Evolutionary conservation across 2,113 vertebrate genomes (phyloP), one percentile per base, ranked within the genome.

Genomic region (Tautogolabrus adspersus): DNA sequence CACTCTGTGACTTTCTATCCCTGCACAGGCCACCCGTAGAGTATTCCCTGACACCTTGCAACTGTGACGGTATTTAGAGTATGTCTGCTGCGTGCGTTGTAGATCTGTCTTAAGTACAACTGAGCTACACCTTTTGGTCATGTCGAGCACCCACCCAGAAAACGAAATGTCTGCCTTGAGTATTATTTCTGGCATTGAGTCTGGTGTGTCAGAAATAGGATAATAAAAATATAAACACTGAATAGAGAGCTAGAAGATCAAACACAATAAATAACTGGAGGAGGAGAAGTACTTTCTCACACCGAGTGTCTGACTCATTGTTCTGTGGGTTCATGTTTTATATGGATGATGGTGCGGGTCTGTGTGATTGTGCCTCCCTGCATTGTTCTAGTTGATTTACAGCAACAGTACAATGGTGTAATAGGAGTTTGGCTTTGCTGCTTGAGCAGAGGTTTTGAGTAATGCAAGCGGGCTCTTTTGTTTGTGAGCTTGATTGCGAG

Each of bases 351-450:
- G 70, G 79, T 64, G 76, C 68, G 72, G 76, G 87, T 77, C 87
- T 10, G 79, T 74, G 86, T 85, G 86, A 92, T 87, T 91, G 86
- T 87, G 87, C 81, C 75, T 68, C 83, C 59, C 47, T 37, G 73
- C 77, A 87, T 93, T 93, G 93, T 94, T 90, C 83, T 87, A 61
- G 71, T 88, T 94, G 92, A 94, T 93, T 93, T 93, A 93, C 93
- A 93, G 87, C 86, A 57, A 19, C 63, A 8, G 44, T 49, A 93
- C 90, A 93, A 92, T 91, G 90, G 83, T 65, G 81, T 90, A 92
- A 93, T 92, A 88, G 83, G 87, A 87, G 89, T 92, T 89, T 85
- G 84, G 91, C 89, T 92, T 90, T 82, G 87, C 81, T 83, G 86
- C 86, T 83, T 70, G 74, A 84, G 89, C 91, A 87, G 88, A 87